Base-by-base conservation (phyloP, 2,888 invertebrate species). In the Brachypalpus laphriformis region DNA sequence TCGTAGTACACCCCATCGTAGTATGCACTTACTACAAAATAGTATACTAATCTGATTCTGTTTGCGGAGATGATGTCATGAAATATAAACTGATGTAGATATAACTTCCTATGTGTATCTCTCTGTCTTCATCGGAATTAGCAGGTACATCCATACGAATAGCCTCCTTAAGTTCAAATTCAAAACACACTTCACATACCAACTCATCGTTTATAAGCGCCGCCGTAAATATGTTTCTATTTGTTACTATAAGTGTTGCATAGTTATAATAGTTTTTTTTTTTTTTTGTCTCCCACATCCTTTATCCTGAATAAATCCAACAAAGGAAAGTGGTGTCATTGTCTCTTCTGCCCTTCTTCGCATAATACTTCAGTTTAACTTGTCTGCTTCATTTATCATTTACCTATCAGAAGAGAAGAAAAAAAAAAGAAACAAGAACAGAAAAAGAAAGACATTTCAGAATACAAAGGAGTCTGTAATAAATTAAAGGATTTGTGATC, bases 401-500 rank as follows among this genome's bases (percentile, higher is more conserved):
- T 66, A 37, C 59, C 57, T 31, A 49, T 25, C 63, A 37, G 8
- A 65, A 51, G 16, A 16, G 22, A 18, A 61, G 34, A n/a, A 20
- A 18, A 59, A 49, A 49, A 28, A 22, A 16, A 20, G 20, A 1
- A 16, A 16, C 51, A 51, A 45, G 59, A 45, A 11, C 2, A 9
- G 37, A 20, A 34, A 45, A 65, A 56, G 40, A 70, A 59, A 40
- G 72, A 78, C 61, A 77, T 59, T 71, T 65, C 25, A 54, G 54
- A 66, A 47, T 22, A 72, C 78, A 78, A 83, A 81, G 56, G 57
- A 70, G 40, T 72, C 49, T 49, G 70, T 70, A 80, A 83, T 83
- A 80, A 83, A 83, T 83, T 83, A 80, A 78, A 70, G 78, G 83
- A 78, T 83, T 80, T 80, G 68, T 20, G 68, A 83, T 78, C 40